These are phyloP conservation scores for Amphipyra berbera DNA, from an alignment of 2,888 invertebrate species.

Conservation along the genomic window DNA sequence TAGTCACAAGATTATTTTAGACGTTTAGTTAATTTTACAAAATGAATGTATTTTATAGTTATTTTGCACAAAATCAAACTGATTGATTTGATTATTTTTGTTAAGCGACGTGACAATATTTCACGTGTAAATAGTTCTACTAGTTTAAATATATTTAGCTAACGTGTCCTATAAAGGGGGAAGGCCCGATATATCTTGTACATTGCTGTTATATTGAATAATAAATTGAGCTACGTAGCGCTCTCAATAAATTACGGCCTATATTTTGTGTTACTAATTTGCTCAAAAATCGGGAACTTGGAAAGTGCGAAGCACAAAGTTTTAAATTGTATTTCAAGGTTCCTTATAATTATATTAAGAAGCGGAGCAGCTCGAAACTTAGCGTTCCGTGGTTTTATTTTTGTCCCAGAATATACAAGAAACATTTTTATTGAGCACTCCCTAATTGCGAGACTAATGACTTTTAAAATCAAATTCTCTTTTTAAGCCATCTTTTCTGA, in stretches of 20 bases:
- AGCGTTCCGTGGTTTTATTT: slow-evolving; percentile 41
- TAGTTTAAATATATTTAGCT: slow-evolving; percentile 34
- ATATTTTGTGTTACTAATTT: slow-evolving; percentile 56
- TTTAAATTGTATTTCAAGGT: slow-evolving; percentile 56
- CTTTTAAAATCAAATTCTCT: not conserved
- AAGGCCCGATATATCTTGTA: slow-evolving; percentile 35
- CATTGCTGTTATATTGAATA: slow-evolving; percentile 40
- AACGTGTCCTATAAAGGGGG: slow-evolving; percentile 22
- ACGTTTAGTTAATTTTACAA: slow-evolving; percentile 22
- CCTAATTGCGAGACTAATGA: slow-evolving; percentile 6
- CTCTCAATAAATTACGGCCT: slow-evolving; percentile 51
- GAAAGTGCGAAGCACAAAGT: slow-evolving; percentile 49
- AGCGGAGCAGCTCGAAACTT: slow-evolving; percentile 36
- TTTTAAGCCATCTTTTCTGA: not conserved
- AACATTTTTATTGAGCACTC: slow-evolving; percentile 18
- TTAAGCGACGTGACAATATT: slow-evolving; percentile 58
- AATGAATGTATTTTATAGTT: slow-evolving; percentile 38
- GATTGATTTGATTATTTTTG: slow-evolving; percentile 36
- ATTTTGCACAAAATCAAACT: slow-evolving; percentile 51
- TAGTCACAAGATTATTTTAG: not conserved
- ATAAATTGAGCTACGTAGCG: slow-evolving; percentile 34
- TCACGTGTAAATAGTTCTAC: slow-evolving; percentile 53
- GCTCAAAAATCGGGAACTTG: slow-evolving; percentile 58
- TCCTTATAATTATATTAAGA: slow-evolving; percentile 51
- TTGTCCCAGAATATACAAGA: slow-evolving; percentile 9